A percentile compares a stretch with the other conserved stretches of the same genome.
These are phyloP conservation scores for Chunga burmeisteri DNA, from an alignment of 2,113 vertebrate species.

Conservation along the genomic window DNA sequence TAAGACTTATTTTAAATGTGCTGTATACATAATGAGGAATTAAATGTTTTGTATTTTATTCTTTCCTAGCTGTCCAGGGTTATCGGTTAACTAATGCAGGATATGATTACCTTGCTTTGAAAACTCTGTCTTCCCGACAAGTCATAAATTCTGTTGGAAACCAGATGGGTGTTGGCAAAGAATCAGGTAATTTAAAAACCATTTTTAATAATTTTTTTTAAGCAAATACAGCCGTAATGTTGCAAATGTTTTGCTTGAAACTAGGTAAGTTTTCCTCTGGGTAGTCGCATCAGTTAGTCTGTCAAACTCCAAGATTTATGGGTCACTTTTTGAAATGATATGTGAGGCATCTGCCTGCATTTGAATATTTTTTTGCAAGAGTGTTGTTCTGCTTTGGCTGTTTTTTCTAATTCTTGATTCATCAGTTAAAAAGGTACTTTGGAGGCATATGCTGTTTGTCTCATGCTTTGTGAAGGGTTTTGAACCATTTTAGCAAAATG, in stretches of 20 bases:
- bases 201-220: neutral
- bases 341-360: neutral
- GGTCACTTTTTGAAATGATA: neutral
- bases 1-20: neutral
- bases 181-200: slow-evolving; percentile 82
- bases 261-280: neutral
- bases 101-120: slow-evolving; percentile 95
- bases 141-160: slow-evolving; percentile 91
- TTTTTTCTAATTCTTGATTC: neutral
- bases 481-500: neutral
- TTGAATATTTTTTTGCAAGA: neutral
- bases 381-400: fast-evolving
- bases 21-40: neutral
- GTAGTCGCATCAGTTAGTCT: neutral
- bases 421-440: neutral
- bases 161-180: slow-evolving; percentile 98
- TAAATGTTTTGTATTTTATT: neutral
- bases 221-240: neutral
- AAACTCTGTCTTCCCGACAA: slow-evolving; percentile 89
- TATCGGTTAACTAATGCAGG: slow-evolving; percentile 91
- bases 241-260: neutral
- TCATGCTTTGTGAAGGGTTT: neutral
- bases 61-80: slow-evolving; percentile 87
- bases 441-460: neutral
- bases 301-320: neutral